Base-by-base conservation (phyloP, 1,140 invertebrate species). In the Dreissena rostriformis region DNA sequence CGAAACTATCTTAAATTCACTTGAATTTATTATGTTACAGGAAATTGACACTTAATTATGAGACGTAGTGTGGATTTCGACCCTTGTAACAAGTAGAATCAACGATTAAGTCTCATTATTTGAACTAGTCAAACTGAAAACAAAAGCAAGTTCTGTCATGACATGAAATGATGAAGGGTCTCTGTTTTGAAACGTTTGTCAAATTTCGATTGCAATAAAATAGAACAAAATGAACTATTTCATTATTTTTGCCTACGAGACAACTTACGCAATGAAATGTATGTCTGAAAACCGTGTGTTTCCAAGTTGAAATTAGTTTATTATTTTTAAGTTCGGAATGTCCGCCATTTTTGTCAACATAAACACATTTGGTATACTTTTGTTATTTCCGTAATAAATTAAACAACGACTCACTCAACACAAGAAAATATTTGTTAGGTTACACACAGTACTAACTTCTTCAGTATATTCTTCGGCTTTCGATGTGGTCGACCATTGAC, bases 331-430 rank as follows among this genome's bases (percentile, higher is more conserved):
- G 39, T 67, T 53, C 55, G 77, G 77, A 70, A 79, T 79, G 77
- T 79, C 77, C 66, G 77, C 77, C 77, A 79, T 79, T 70, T 79
- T 78, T 28, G 77, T 79, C 65, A 79, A 79, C 63, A 79, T 68
- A 79, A 79, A 79, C 77, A 79, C 57, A 29, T 39, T 79, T 67
- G 77, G 77, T 12, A 70, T 28, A 57, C 66, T 17, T 71, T 49
- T 55, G 67, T 14, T 19, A 55, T 79, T 57, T 70, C 57, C 39
- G 39, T 39, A 39, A 39, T 39, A 39, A 2, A 39, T 39, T 39
- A 39, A 39, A 39, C 8, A 39, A 39, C 39, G 39, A 39, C 39
- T 5, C 2, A 39, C 39, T 39, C 39, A 39, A 39, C 39, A 8
- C 39, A 39, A 39, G 39, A 39, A 39, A 39, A 39, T 39, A 39